phyloP scores from a whole-genome alignment of 2,888 invertebrate species.

The Volucella inanis region DNA sequence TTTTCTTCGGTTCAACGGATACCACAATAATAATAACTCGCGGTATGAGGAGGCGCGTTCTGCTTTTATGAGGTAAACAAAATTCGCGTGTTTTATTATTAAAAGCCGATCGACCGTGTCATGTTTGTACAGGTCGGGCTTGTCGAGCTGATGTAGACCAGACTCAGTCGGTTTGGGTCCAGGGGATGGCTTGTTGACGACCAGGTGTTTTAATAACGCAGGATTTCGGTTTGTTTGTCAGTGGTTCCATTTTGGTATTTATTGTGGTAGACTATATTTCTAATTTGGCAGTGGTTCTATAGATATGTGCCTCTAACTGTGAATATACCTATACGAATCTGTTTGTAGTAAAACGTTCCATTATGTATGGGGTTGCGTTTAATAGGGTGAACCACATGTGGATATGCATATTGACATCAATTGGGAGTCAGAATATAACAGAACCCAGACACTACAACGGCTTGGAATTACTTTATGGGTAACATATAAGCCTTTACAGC shows the following conservation, averaged over 20 bases:
- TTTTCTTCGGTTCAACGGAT: background rate
- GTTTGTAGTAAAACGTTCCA: constrained; percentile 27
- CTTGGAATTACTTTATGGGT: constrained; percentile 27
- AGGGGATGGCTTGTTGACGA: constrained; percentile 32
- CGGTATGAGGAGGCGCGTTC: constrained; percentile 1
- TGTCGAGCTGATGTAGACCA: too few relatives aligned
- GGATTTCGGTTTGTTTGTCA: constrained; percentile 44
- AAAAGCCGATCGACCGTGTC: constrained; percentile 24
- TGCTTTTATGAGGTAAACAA: constrained; percentile 33
- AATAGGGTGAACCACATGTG: constrained; percentile 20
- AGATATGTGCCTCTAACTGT: too few relatives aligned
- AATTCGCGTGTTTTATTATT: constrained; percentile 30
- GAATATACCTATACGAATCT: background rate
- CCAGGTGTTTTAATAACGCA: constrained; percentile 51
- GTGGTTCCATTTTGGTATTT: constrained; percentile 46
- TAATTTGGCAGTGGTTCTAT: constrained; percentile 16
- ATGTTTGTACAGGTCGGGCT: background rate
- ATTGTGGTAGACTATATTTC: constrained; percentile 28
- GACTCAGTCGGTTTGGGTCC: too few relatives aligned
- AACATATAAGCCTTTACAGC: constrained; percentile 8
- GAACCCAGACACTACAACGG: too few relatives aligned
- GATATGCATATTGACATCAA: background rate
- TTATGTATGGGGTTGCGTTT: constrained; percentile 16
- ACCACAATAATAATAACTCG: background rate
- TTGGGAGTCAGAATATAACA: background rate